Evolutionary conservation across 1,140 invertebrate genomes (phyloP).

Genomic region (Telenomus remus): DNA sequence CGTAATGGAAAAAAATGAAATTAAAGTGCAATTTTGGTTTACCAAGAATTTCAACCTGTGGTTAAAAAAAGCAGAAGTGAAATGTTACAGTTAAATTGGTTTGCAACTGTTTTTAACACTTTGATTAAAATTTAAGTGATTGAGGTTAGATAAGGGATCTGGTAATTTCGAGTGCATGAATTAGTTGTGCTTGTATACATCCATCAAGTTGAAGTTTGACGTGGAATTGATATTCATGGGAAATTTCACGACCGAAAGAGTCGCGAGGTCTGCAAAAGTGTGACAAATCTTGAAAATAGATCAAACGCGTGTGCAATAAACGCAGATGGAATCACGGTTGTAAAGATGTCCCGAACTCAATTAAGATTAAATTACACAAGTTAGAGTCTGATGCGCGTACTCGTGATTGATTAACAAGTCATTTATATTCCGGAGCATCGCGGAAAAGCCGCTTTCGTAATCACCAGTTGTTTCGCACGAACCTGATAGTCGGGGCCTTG

Average conservation of each 20-base stretch:
- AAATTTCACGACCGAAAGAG: conserved; percentile 10
- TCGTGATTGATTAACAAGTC: conserved; percentile 37
- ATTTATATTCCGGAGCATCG: conserved; percentile 40
- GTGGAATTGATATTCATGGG: conserved; percentile 14
- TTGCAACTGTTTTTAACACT: no score
- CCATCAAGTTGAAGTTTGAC: no score
- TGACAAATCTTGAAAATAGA: conserved; percentile 14
- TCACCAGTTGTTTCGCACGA: conserved; percentile 16
- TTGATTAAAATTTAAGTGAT: no score
- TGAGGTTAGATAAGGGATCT: no score
- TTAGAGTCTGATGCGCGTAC: background rate
- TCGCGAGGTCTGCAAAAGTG: background rate
- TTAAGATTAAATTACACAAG: conserved; percentile 41
- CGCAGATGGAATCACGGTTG: conserved; percentile 7
- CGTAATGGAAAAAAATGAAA: no score
- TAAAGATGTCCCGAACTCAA: conserved; percentile 20
- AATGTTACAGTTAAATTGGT: no score
- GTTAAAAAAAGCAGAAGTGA: no score
- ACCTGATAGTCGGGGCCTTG: conserved; percentile 25
- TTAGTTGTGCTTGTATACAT: no score
- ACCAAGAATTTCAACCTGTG: no score
- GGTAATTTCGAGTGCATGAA: no score
- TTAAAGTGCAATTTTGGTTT: no score
- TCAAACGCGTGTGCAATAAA: conserved; percentile 1
- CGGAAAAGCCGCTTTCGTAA: conserved; percentile 27